These are phyloP conservation scores for Caenorhabditis imperialis DNA, from an alignment of 2,888 invertebrate species.

Conservation along the genomic window DNA sequence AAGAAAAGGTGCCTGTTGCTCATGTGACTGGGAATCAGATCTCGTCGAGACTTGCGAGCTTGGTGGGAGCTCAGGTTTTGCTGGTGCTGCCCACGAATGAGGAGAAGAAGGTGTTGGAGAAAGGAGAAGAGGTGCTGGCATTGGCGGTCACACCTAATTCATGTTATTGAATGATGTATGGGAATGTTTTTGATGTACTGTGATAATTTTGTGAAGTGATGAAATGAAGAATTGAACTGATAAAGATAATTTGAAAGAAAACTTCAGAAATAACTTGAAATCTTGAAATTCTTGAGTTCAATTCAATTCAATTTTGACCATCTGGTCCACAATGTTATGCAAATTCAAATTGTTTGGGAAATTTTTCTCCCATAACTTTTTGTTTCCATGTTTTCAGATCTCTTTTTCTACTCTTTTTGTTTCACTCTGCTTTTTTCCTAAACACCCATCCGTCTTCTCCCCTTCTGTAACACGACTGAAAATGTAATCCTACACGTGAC, in stretches of 20 bases:
- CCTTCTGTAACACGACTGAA: neutral
- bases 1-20: constrained; percentile 77
- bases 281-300: no score
- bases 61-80: constrained; percentile 38
- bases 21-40: constrained; percentile 86
- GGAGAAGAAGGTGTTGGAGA: constrained; percentile 5
- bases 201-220: no score
- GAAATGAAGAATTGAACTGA: no score
- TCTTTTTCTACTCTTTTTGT: no score
- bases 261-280: no score
- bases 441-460: no score
- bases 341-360: constrained; percentile 14
- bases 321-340: constrained; percentile 23
- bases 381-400: no score
- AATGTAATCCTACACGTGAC: constrained; percentile 22
- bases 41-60: constrained; percentile 27
- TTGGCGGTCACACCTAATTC: neutral
- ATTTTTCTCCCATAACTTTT: no score
- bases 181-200: neutral
- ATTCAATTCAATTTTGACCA: constrained; percentile 28
- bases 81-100: constrained; percentile 22
- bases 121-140: constrained; percentile 15
- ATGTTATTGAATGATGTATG: neutral
- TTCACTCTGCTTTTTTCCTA: no score
- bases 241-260: no score